Conservation (phyloP, 2,888 invertebrate species). For the Rugalucina vietnamica region DNA sequence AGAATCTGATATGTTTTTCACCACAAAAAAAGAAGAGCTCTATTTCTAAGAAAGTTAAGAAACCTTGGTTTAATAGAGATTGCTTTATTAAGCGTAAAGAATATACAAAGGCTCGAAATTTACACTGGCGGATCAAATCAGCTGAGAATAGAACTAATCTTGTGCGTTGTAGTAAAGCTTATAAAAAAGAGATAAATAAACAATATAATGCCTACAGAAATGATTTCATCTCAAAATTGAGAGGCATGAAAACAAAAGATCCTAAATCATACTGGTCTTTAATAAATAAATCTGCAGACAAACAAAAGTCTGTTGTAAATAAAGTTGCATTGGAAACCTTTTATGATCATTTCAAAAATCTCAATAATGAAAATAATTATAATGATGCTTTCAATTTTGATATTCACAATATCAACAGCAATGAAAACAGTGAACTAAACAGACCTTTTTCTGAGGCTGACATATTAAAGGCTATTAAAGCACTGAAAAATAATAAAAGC, state of each 20-base stretch:
- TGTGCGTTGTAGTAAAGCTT: neutral
- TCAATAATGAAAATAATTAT: neutral
- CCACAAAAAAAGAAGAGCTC: neutral
- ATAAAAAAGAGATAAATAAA: slow-evolving; percentile 1
- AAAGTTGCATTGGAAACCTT: neutral
- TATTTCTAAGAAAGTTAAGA: neutral
- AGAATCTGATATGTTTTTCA: neutral
- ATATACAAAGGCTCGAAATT: neutral
- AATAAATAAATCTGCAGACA: slow-evolving; percentile 2
- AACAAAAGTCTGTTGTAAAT: neutral
- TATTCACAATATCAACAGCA: neutral
- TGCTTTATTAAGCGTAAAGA: slow-evolving; percentile 5
- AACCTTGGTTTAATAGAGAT: neutral
- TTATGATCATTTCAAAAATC: slow-evolving; percentile 8
- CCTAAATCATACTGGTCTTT: slow-evolving; percentile 8
- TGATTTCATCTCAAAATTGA: neutral
- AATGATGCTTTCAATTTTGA: neutral
- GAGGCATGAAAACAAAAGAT: neutral
- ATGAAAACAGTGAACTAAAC: neutral
- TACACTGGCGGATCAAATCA: neutral
- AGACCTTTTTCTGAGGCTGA: neutral
- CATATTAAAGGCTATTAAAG: neutral
- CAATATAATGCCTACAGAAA: neutral
- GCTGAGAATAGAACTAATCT: neutral
- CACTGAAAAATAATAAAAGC: slow-evolving; percentile 5